phyloP scores from a whole-genome alignment of 1,140 invertebrate genomes.

The Asbolus verrucosus region DNA sequence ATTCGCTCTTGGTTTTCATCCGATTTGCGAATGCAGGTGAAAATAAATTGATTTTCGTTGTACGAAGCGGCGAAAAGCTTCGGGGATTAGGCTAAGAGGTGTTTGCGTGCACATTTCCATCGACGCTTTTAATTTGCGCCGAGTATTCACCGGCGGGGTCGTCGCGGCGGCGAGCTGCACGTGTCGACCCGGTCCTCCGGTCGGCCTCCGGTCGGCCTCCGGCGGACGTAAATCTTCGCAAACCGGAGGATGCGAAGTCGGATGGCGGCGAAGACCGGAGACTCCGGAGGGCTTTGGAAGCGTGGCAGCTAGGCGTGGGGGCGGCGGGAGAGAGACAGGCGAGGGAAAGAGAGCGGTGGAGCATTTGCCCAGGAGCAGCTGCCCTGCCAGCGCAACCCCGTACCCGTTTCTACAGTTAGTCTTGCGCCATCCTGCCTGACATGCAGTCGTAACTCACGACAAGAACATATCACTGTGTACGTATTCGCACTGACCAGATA shows the following conservation, averaged over 20 bases:
- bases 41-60: conserved; percentile 16
- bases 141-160: conserved; percentile 3
- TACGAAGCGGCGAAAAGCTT: background rate
- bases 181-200: too few relatives aligned
- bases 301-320: conserved; percentile 41
- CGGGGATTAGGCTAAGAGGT: conserved; percentile 10
- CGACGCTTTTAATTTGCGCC: conserved; percentile 12
- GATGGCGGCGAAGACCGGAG: conserved; percentile 25
- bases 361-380: conserved; percentile 55
- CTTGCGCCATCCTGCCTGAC: conserved; percentile 53
- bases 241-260: conserved; percentile 8
- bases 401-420: conserved; percentile 50
- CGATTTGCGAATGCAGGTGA: conserved; percentile 7
- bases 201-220: background rate
- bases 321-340: conserved; percentile 45
- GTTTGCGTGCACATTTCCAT: conserved; percentile 18
- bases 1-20: background rate
- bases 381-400: conserved; percentile 49
- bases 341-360: conserved; percentile 39
- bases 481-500: conserved; percentile 51
- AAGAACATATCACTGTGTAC: conserved; percentile 55
- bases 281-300: conserved; percentile 38
- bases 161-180: background rate
- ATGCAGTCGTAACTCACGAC: conserved; percentile 49
- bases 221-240: background rate